Conservation (phyloP, 2,113 vertebrate genomes). For the Calidris pygmaea region DNA sequence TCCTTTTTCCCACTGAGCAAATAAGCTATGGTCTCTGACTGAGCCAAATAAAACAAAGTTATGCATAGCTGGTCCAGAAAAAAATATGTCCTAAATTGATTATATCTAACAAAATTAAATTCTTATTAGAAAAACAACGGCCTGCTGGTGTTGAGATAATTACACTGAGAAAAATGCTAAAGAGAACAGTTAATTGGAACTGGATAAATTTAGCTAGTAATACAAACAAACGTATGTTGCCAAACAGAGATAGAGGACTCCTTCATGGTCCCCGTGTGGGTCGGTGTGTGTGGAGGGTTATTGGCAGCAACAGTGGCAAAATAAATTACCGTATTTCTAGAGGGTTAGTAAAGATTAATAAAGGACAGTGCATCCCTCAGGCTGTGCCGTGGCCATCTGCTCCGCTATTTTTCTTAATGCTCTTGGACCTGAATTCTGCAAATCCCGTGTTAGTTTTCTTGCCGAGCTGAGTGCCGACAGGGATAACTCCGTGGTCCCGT, state of each 20-base stretch:
- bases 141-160: slow-evolving; percentile 54
- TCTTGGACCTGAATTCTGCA: not conserved
- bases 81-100: slow-evolving; percentile 24
- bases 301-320: not conserved
- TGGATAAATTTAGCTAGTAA: slow-evolving; percentile 52
- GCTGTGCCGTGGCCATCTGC: slow-evolving; percentile 4
- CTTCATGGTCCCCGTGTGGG: not conserved
- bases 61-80: not conserved
- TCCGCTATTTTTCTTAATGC: not conserved
- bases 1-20: not conserved
- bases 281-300: not conserved
- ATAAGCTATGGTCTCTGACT: not conserved
- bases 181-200: slow-evolving; percentile 58
- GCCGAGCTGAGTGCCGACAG: not conserved
- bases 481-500: not conserved
- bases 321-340: slow-evolving; percentile 5
- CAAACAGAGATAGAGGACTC: slow-evolving; percentile 19
- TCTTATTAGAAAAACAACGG: slow-evolving; percentile 46
- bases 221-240: slow-evolving; percentile 40
- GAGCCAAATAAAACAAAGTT: slow-evolving; percentile 35
- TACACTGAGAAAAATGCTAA: slow-evolving; percentile 41
- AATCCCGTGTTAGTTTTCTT: not conserved
- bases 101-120: slow-evolving; percentile 61
- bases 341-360: not conserved
- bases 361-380: slow-evolving; percentile 17